Evolutionary conservation across 92 coral and sea anemone genomes (phyloP), one percentile per base, ranked within the genome.

Genomic region (Siderastrea siderea): DNA sequence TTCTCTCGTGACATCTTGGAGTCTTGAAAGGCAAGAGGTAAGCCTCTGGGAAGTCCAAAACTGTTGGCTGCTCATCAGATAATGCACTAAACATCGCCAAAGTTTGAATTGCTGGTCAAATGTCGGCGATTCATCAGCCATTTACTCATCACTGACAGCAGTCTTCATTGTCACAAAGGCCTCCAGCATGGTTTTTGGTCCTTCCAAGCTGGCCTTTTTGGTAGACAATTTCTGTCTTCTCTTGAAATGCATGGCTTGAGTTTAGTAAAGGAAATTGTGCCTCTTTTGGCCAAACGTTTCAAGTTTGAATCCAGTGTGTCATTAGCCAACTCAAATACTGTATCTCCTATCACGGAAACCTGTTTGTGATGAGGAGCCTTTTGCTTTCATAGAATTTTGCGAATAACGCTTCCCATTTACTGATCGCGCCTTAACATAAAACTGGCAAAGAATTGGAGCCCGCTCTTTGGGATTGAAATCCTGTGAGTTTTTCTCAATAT

Each of bases 371-470:
- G 92, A 54, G 84, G 88, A 61, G 78, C 55, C 58, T 77, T 12
- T 77, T 58, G 82, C 89, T 89, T 61, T 89, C 85, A 89, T 83
- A 52, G 70, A 65, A 58, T 84, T 77, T 59, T 79, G 75, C 58
- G 61, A 60, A 62, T 83, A 74, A 46, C 50, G 71, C 43, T 78
- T 64, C 9, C 87, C 86, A 19, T 55, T 46, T 14, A 61, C 79
- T 26, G 77, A 79, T 11, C 90, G 76, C 44, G 90, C 90, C 55
- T 85, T 77, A 13, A 78, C 83, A 64, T 84, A 90, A 75, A 90
- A 90, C 49, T 47, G 69, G 9, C 82, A 54, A 53, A 90, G 77
- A 43, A 75, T n/a, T n/a, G 65, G 58, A 6, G 47, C 75, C 15
- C 65, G 85, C 57, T 47, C 47, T 66, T 80, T 75, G 66, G 47